Evolutionary conservation across 2,888 invertebrate genomes (phyloP).

Genomic region (Invenusta paracnida): DNA sequence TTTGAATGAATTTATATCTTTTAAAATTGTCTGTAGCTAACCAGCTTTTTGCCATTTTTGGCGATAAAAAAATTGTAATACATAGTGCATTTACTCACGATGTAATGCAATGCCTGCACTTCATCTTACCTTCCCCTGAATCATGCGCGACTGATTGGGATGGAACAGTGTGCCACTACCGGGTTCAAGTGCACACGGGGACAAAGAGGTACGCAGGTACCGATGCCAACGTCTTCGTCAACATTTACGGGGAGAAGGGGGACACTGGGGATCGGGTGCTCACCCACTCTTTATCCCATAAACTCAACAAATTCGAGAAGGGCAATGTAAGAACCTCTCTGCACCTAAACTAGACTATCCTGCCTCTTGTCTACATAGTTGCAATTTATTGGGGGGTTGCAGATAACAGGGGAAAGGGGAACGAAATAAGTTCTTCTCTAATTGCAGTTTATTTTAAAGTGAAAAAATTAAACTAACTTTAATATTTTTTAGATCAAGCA

Average conservation of each 20-base stretch:
- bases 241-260: slow-evolving; percentile 57
- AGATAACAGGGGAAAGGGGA: no score
- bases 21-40: no score
- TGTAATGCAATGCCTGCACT: neutral
- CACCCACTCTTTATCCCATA: slow-evolving; percentile 54
- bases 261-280: slow-evolving; percentile 59
- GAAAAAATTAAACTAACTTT: no score
- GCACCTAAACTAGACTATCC: neutral
- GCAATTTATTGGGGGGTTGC: no score
- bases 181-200: slow-evolving; percentile 23
- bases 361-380: neutral
- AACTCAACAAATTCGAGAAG: slow-evolving; percentile 59
- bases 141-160: no score
- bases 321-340: slow-evolving; percentile 50
- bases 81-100: neutral
- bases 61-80: no score
- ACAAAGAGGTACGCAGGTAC: slow-evolving; percentile 51
- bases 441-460: no score
- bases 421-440: no score
- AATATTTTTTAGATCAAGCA: no score
- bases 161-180: slow-evolving; percentile 33
- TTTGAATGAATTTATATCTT: no score
- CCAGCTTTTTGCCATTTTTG: no score
- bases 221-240: slow-evolving; percentile 61
- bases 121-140: neutral